Base-by-base conservation (phyloP, 2,888 invertebrate genomes). In the Cyrtodaria siliqua region DNA sequence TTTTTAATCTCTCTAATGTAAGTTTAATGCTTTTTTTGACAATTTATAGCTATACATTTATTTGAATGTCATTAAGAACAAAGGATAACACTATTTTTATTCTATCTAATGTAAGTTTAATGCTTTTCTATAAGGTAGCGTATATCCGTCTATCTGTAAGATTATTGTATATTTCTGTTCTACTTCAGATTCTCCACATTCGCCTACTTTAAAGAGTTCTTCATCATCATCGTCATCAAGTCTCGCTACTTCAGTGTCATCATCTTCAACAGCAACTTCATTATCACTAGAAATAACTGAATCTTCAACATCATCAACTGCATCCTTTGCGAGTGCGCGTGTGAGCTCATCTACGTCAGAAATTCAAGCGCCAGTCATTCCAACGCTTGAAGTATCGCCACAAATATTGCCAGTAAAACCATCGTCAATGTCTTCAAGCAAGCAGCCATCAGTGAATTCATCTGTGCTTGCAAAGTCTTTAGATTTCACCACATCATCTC, bases 101-200 rank as follows among this genome's bases (percentile, higher is more conserved):
- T n/a, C n/a, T n/a, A n/a, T n/a, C n/a, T n/a, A n/a, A n/a, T n/a
- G n/a, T n/a, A n/a, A n/a, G n/a, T n/a, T n/a, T n/a, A n/a, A n/a
- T n/a, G n/a, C n/a, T n/a, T n/a, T n/a, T n/a, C n/a, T n/a, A n/a
- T n/a, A n/a, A n/a, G n/a, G n/a, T n/a, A n/a, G n/a, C n/a, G n/a
- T n/a, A n/a, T n/a, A n/a, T n/a, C n/a, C n/a, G n/a, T n/a, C n/a
- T n/a, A n/a, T n/a, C n/a, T n/a, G n/a, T n/a, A n/a, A n/a, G n/a
- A 33, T 8, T 33, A 33, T 33, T 33, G 6, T 33, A 33, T 8
- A 23, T 8, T 24, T 61, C 27, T 44, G 49, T 57, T 78, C 24
- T 44, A 24, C 61, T 78, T 64, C 63, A 79, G 73, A 67, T 33
- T 57, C 74, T 79, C 55, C 61, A 62, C 29, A 79, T 79, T 67